phyloP scores from a whole-genome alignment of 2,888 invertebrate species.

The Empis stercorea region DNA sequence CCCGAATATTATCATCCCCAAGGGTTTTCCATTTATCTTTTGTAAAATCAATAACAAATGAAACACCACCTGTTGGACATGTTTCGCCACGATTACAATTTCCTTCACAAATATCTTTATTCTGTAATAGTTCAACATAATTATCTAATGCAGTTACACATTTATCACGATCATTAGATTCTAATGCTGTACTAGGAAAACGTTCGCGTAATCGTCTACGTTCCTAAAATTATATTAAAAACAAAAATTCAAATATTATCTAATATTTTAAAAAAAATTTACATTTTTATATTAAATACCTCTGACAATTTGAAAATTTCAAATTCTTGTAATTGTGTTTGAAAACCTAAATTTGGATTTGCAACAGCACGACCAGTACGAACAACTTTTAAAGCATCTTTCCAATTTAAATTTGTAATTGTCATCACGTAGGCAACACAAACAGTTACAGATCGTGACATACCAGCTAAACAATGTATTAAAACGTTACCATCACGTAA shows the following conservation, averaged over 20 bases:
- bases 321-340: constrained; percentile 84
- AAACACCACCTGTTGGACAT: constrained; percentile 62
- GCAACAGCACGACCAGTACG: constrained; percentile 83
- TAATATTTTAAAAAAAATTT: not conserved
- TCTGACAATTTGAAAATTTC: constrained; percentile 66
- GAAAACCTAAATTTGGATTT: constrained; percentile 93
- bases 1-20: not conserved
- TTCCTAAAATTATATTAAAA: constrained; percentile 59
- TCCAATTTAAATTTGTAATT: constrained; percentile 78
- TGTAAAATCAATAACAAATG: constrained; percentile 17
- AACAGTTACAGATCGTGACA: constrained; percentile 93
- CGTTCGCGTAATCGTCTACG: constrained; percentile 70
- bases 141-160: constrained; percentile 68
- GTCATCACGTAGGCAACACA: constrained; percentile 96
- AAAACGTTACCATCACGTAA: constrained; percentile 80
- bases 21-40: constrained; percentile 17
- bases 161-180: constrained; percentile 59
- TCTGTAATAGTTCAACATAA: constrained; percentile 68
- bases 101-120: constrained; percentile 75
- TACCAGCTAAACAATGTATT: constrained; percentile 92
- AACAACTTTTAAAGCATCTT: constrained; percentile 86
- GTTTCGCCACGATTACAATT: constrained; percentile 71
- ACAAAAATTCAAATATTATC: not conserved
- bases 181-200: constrained; percentile 64
- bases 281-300: constrained; percentile 36